Evolutionary conservation across 2,797 vertebrate genomes (phyloP).

Genomic region (Muscicapa comitata): DNA sequence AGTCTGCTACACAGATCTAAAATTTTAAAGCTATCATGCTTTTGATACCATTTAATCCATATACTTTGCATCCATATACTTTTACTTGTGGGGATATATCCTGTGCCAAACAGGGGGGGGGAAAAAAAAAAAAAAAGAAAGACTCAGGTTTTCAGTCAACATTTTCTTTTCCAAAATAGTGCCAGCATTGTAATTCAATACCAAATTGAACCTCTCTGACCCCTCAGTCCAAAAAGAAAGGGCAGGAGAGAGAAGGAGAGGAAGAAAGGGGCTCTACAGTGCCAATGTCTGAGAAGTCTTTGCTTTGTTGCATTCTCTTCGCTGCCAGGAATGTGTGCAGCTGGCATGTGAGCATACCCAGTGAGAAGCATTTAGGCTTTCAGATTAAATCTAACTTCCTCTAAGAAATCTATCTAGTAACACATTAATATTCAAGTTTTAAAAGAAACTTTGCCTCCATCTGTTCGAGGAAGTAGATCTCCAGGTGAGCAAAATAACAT

Average conservation of each 20-base stretch:
- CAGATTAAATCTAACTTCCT: background rate
- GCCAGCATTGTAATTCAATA: background rate
- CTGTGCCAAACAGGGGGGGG: background rate
- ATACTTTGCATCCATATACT: background rate
- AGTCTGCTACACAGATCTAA: background rate
- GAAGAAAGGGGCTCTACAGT: background rate
- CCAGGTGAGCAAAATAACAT: background rate
- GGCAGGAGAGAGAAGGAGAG: background rate
- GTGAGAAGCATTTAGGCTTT: background rate
- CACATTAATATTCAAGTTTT: background rate
- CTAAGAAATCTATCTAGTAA: background rate
- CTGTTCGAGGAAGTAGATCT: background rate
- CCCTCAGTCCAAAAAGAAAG: background rate
- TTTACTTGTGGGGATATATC: background rate
- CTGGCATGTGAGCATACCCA: background rate
- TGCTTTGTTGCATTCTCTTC: background rate
- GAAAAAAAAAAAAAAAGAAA: background rate
- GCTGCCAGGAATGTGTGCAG: background rate
- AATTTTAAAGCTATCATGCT: background rate
- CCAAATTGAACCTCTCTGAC: background rate
- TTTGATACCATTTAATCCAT: background rate
- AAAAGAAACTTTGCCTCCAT: background rate
- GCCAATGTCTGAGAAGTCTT: background rate
- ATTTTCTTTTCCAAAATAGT: background rate
- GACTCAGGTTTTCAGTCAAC: background rate